Percentiles rank a stretch among this genome's conserved stretches.
These are phyloP conservation scores for Acanthacorydalis orientalis DNA, from an alignment of 2,888 invertebrate species.

Conservation along the genomic window DNA sequence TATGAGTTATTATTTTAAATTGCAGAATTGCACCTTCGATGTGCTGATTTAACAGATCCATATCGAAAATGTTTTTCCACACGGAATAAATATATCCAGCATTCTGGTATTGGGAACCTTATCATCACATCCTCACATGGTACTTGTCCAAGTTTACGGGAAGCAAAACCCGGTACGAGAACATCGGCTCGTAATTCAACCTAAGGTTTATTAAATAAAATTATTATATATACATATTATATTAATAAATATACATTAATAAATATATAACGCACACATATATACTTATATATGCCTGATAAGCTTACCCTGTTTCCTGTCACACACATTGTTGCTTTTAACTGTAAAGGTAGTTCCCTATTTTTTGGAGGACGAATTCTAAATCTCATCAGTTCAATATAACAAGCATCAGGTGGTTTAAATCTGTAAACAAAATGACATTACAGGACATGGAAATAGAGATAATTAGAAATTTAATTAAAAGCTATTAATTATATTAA, in stretches of 20 bases:
- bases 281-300: neutral
- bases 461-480: neutral
- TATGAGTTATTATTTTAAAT: too few species aligned
- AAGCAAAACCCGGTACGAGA: constrained; percentile 92
- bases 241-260: neutral
- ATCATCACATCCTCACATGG: constrained; percentile 96
- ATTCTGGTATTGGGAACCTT: constrained; percentile 93
- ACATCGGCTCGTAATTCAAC: constrained; percentile 91
- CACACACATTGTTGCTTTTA: constrained; percentile 78
- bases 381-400: constrained; percentile 92
- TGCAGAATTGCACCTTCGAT: constrained; percentile 35
- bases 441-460: too few species aligned
- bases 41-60: constrained; percentile 91
- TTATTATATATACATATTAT: neutral
- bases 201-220: constrained; percentile 23
- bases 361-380: constrained; percentile 89
- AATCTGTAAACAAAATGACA: constrained; percentile 44
- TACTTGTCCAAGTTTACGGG: constrained; percentile 85
- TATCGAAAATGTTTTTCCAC: constrained; percentile 97
- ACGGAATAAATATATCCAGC: constrained; percentile 98
- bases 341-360: constrained; percentile 89
- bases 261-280: neutral
- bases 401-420: constrained; percentile 94
- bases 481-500: too few species aligned
- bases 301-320: constrained; percentile 58